Evolutionary conservation across 2,797 vertebrate genomes (phyloP).

Genomic region (Pseudomugil tenellus): DNA sequence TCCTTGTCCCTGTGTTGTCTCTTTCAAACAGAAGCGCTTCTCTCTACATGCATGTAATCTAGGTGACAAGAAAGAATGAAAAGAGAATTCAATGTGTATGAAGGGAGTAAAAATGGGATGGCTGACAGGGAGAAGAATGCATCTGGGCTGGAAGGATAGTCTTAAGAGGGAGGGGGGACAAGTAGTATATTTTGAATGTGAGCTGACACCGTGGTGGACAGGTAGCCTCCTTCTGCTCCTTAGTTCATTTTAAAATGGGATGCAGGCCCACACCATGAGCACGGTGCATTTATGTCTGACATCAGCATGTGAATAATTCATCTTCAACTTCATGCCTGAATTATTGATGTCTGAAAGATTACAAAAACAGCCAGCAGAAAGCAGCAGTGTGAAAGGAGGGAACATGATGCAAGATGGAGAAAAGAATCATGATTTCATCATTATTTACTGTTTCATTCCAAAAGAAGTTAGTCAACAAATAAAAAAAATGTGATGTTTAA

Average conservation of each 20-base stretch:
- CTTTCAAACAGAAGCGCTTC: slow-evolving; percentile 77
- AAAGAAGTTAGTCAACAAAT: slow-evolving; percentile 37
- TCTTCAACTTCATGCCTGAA: slow-evolving; percentile 76
- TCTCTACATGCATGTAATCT: slow-evolving; percentile 84
- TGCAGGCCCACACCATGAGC: slow-evolving; percentile 52
- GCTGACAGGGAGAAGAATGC: slow-evolving; percentile 53
- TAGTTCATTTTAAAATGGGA: slow-evolving; percentile 54
- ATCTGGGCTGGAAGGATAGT: slow-evolving; percentile 33
- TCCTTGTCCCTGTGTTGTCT: slow-evolving; percentile 81
- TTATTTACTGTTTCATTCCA: slow-evolving; percentile 63
- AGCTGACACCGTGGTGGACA: slow-evolving; percentile 28
- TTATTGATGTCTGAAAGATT: slow-evolving; percentile 81
- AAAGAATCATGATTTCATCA: slow-evolving; percentile 71
- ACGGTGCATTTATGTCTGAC: slow-evolving; percentile 68
- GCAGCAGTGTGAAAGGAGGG: slow-evolving; percentile 53
- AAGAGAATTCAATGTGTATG: slow-evolving; percentile 72
- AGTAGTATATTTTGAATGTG: slow-evolving; percentile 33
- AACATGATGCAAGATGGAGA: slow-evolving; percentile 76
- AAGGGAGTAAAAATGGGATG: slow-evolving; percentile 66
- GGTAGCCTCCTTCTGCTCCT: slow-evolving; percentile 29
- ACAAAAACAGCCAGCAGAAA: slow-evolving; percentile 68
- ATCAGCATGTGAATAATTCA: slow-evolving; percentile 80
- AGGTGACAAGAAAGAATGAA: slow-evolving; percentile 76
- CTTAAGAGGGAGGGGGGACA: slow-evolving; percentile 34
- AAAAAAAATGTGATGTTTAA: slow-evolving; percentile 59